Percentiles rank a stretch among this genome's conserved stretches.
Evolutionary conservation across 2,888 invertebrate genomes (phyloP).

Genomic region (Parnassius apollo): DNA sequence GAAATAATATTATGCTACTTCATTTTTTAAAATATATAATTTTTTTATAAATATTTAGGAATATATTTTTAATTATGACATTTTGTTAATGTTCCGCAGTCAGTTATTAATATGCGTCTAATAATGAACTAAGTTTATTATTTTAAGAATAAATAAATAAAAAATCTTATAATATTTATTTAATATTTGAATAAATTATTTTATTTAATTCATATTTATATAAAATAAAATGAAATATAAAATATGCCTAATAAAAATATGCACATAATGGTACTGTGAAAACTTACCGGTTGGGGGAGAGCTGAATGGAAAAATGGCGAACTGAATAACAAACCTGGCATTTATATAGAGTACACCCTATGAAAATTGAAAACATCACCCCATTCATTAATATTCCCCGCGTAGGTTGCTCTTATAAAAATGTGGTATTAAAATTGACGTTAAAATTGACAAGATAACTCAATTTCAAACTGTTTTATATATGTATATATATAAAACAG

Average conservation of each 20-base stretch:
- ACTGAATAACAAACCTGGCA: conserved; percentile 35
- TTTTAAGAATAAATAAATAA: neutral
- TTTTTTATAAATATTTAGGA: no score
- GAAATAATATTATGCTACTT: neutral
- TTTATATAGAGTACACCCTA: conserved; percentile 53
- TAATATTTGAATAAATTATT: no score
- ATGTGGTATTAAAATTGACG: conserved; percentile 66
- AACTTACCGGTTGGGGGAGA: conserved; percentile 27
- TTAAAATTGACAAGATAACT: no score
- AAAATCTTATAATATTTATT: neutral
- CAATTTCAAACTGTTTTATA: no score
- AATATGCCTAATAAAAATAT: no score
- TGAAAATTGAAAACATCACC: conserved; percentile 61
- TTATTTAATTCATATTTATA: no score
- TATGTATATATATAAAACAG: conserved; percentile 59
- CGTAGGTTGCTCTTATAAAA: conserved; percentile 49
- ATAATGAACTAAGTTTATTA: neutral
- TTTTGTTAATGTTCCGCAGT: neutral
- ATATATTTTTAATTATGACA: neutral
- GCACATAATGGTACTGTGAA: no score
- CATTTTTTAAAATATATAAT: no score
- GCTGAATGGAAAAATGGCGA: conserved; percentile 43
- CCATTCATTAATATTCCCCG: conserved; percentile 77
- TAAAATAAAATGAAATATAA: no score
- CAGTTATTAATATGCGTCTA: neutral